Evolutionary conservation across 1,140 invertebrate genomes (phyloP).

Genomic region (Pissodes strobi): DNA sequence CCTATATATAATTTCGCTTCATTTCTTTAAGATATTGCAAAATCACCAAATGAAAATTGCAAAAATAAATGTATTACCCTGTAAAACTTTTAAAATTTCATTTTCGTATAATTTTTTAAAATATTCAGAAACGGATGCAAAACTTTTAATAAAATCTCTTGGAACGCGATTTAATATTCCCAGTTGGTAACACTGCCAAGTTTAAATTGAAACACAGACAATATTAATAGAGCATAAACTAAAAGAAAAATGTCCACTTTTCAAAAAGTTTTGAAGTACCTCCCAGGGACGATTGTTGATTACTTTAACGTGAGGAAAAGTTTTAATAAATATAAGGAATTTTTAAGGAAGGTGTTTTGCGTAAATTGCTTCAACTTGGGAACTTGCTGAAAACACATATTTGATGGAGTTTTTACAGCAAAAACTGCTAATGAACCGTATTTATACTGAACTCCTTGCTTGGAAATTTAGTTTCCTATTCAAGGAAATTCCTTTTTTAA

Average conservation of each 20-base stretch:
- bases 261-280: slow-evolving; percentile 21
- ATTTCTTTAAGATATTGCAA: too few relatives aligned
- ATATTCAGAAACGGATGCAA: slow-evolving; percentile 20
- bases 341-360: too few relatives aligned
- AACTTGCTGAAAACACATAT: too few relatives aligned
- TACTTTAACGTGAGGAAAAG: slow-evolving; percentile 17
- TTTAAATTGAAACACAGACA: slow-evolving; percentile 37
- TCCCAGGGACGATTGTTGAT: slow-evolving; percentile 30
- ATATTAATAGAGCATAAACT: slow-evolving; percentile 35
- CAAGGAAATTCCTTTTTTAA: too few relatives aligned
- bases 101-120: slow-evolving; percentile 25
- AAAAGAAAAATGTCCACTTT: slow-evolving; percentile 35
- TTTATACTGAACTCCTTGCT: too few relatives aligned
- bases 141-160: slow-evolving; percentile 25
- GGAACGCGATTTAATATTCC: slow-evolving; percentile 33
- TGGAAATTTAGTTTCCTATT: too few relatives aligned
- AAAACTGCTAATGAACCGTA: too few relatives aligned
- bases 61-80: not conserved
- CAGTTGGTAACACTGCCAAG: slow-evolving; percentile 30
- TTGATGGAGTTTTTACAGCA: too few relatives aligned
- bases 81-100: slow-evolving; percentile 19
- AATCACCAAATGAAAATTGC: too few relatives aligned
- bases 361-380: too few relatives aligned
- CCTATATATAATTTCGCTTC: too few relatives aligned
- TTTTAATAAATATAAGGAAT: slow-evolving; percentile 26